A percentile compares a stretch with the other conserved stretches of the same genome.
phyloP scores from a whole-genome alignment of 2,888 invertebrate genomes.

The Leptopilina syphax region DNA sequence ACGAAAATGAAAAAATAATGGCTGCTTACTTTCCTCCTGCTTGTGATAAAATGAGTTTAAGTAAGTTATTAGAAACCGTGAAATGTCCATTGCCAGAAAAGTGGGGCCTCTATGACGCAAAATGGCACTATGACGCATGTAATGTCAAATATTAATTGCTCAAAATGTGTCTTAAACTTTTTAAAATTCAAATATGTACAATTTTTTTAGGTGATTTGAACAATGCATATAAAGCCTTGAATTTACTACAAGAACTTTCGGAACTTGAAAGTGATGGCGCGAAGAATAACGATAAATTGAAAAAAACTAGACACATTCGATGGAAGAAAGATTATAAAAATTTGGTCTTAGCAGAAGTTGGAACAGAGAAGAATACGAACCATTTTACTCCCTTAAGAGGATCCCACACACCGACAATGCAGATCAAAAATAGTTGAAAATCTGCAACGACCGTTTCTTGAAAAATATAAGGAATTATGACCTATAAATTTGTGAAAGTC shows the following conservation, averaged over 20 bases:
- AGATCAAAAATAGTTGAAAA: too few species aligned
- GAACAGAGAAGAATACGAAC: background rate
- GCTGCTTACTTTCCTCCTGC: background rate
- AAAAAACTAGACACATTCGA: background rate
- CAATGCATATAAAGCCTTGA: background rate
- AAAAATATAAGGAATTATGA: too few species aligned
- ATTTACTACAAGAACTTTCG: background rate
- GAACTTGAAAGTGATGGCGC: background rate
- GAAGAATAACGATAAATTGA: background rate
- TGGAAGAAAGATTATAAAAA: background rate
- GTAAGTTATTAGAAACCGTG: background rate
- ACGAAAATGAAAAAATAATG: background rate
- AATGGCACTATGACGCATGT: background rate
- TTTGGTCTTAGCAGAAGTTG: background rate
- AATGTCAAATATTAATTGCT: background rate
- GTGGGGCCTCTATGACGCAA: background rate
- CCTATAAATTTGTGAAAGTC: too few species aligned
- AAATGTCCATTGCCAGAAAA: background rate
- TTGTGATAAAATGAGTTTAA: background rate
- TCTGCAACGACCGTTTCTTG: too few species aligned
- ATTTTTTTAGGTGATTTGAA: background rate
- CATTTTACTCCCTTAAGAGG: background rate
- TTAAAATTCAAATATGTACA: background rate
- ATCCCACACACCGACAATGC: too few species aligned
- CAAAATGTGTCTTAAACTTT: background rate